phyloP scores from a whole-genome alignment of 2,797 vertebrate species.

The Pangasius larnaudii region DNA sequence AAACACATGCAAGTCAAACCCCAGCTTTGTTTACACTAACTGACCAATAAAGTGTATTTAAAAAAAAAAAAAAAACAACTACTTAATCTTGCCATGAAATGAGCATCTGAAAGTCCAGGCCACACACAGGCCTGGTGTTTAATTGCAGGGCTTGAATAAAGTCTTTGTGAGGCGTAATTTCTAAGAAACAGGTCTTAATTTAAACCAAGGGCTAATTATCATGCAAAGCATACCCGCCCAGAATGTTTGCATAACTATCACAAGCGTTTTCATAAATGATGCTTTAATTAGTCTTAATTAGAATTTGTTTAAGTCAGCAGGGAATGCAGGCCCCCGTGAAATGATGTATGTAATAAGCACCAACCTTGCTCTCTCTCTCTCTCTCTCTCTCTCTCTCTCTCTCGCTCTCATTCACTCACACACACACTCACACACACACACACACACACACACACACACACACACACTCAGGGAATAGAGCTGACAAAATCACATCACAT shows the following conservation, averaged over 20 bases:
- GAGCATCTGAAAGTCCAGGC: conserved; percentile 78
- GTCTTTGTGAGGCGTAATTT: conserved; percentile 93
- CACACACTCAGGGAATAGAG: conserved; percentile 89
- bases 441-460: conserved; percentile 40
- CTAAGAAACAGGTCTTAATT: conserved; percentile 99
- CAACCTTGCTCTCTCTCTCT: conserved; percentile 79
- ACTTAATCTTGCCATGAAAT: conserved; percentile 65
- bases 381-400: conserved; percentile 45
- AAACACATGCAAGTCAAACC: conserved; percentile 64
- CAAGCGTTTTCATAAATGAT: conserved; percentile 99
- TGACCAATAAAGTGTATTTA: conserved; percentile 68
- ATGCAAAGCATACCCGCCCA: conserved; percentile 99
- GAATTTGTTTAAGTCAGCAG: conserved; percentile 99
- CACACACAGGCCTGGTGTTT: conserved; percentile 72
- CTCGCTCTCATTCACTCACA: conserved; percentile 41
- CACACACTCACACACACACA: conserved; percentile 31
- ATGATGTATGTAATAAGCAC: conserved; percentile 99
- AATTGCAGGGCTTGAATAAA: conserved; percentile 91
- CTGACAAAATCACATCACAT: conserved; percentile 99
- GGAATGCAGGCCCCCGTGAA: conserved; percentile 99
- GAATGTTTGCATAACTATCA: conserved; percentile 99
- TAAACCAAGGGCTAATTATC: conserved; percentile 99
- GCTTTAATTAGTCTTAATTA: conserved; percentile 99
- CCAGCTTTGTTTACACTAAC: conserved; percentile 67
- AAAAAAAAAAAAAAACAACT: conserved; percentile 70